A percentile compares a stretch with the other conserved stretches of the same genome.
These are phyloP conservation scores for Dicycla oo DNA, from an alignment of 2,888 invertebrate genomes.

Conservation along the genomic window DNA sequence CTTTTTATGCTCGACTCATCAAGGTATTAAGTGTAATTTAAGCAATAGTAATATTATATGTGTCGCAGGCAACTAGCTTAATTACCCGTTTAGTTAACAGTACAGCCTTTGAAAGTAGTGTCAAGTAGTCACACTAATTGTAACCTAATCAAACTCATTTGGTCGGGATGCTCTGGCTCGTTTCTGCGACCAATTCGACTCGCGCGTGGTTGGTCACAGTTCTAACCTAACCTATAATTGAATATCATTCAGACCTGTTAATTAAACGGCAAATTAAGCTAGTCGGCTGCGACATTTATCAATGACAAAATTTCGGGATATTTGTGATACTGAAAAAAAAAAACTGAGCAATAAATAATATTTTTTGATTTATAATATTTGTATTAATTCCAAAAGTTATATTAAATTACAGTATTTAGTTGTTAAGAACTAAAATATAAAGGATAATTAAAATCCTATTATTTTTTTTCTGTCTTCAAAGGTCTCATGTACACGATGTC, in stretches of 20 bases:
- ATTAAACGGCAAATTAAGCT: too few species aligned
- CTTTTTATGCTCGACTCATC: not conserved
- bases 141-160: too few species aligned
- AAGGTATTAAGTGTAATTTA: not conserved
- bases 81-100: too few species aligned
- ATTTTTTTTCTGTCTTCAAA: conserved; percentile 29
- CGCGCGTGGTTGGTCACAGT: too few species aligned
- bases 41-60: too few species aligned
- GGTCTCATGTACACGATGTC: conserved; percentile 53
- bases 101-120: too few species aligned
- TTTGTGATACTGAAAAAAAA: conserved; percentile 2
- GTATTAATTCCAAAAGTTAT: not conserved
- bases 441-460: not conserved
- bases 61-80: too few species aligned
- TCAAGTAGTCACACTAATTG: too few species aligned
- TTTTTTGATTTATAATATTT: not conserved
- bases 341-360: not conserved
- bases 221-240: too few species aligned
- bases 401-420: not conserved
- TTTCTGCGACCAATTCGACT: too few species aligned
- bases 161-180: too few species aligned
- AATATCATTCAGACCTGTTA: too few species aligned
- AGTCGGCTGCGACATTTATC: not conserved
- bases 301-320: not conserved
- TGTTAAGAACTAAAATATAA: not conserved